These are phyloP conservation scores for Triplophysa bombifrons DNA, from an alignment of 2,797 vertebrate species.

Conservation along the genomic window DNA sequence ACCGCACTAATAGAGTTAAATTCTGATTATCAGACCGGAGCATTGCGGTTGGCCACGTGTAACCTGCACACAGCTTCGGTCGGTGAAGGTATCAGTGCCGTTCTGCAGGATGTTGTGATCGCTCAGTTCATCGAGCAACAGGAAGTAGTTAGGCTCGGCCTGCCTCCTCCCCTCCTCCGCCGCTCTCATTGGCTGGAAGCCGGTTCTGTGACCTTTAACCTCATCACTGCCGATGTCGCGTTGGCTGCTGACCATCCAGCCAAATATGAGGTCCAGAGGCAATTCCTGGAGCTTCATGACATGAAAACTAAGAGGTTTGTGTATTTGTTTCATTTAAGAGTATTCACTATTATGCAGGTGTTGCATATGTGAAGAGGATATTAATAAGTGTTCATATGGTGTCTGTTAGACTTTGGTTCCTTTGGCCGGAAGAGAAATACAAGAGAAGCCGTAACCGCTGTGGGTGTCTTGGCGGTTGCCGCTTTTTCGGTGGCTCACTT, in stretches of 20 bases:
- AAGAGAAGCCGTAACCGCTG: conserved; percentile 91
- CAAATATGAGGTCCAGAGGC: conserved; percentile 92
- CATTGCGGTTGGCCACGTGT: conserved; percentile 90
- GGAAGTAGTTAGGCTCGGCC: conserved; percentile 70
- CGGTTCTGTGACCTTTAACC: conserved; percentile 90
- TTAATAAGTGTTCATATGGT: neutral
- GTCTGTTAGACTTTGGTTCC: conserved; percentile 88
- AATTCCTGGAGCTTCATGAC: conserved; percentile 93
- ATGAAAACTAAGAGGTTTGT: conserved; percentile 88
- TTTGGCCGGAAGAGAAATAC: conserved; percentile 94
- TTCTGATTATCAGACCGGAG: conserved; percentile 79
- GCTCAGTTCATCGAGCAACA: conserved; percentile 91
- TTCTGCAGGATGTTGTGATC: conserved; percentile 91
- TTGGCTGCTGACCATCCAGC: conserved; percentile 93
- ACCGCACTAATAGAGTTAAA: neutral
- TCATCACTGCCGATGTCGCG: conserved; percentile 93
- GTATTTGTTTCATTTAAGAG: neutral
- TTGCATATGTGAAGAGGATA: neutral
- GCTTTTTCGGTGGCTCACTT: conserved; percentile 91
- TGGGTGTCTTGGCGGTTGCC: conserved; percentile 95
- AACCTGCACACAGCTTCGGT: conserved; percentile 98
- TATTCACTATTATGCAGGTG: neutral
- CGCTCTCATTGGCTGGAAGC: conserved; percentile 96
- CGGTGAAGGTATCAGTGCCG: conserved; percentile 93
- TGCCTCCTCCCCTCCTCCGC: conserved; percentile 84